These are phyloP conservation scores for Chiroxiphia lanceolata DNA, from an alignment of 2,797 vertebrate genomes.

Conservation along the genomic window DNA sequence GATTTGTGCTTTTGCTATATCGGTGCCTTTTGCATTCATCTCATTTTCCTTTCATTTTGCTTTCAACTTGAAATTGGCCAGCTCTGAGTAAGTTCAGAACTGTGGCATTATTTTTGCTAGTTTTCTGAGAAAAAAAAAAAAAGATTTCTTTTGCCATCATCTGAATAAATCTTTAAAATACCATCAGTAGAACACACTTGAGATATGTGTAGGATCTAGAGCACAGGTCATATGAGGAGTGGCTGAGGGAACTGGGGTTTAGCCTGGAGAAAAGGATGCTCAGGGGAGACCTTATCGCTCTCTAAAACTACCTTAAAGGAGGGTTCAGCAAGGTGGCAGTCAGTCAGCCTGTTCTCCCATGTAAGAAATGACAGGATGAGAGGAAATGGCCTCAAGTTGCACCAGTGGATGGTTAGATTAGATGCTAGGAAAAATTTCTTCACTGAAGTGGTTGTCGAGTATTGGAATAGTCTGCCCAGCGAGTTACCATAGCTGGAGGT, in stretches of 20 bases:
- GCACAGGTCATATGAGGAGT: no score
- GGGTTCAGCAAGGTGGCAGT: background rate
- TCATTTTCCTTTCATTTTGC: background rate
- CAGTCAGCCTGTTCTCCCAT: background rate
- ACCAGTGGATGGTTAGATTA: background rate
- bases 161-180: background rate
- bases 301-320: background rate
- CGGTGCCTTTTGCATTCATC: background rate
- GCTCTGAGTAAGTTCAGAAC: background rate
- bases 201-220: background rate
- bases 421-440: background rate
- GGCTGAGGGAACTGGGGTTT: background rate
- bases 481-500: background rate
- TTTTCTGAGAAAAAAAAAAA: background rate
- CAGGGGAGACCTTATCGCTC: background rate
- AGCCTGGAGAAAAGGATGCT: background rate
- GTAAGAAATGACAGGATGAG: background rate
- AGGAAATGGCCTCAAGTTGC: background rate
- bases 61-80: background rate
- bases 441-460: background rate
- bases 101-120: background rate
- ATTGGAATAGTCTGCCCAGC: background rate
- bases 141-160: background rate
- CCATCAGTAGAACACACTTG: background rate
- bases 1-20: background rate